A percentile compares a stretch with the other conserved stretches of the same genome.
These are phyloP conservation scores for Sipha maydis DNA, from an alignment of 2,888 invertebrate species.

Conservation along the genomic window DNA sequence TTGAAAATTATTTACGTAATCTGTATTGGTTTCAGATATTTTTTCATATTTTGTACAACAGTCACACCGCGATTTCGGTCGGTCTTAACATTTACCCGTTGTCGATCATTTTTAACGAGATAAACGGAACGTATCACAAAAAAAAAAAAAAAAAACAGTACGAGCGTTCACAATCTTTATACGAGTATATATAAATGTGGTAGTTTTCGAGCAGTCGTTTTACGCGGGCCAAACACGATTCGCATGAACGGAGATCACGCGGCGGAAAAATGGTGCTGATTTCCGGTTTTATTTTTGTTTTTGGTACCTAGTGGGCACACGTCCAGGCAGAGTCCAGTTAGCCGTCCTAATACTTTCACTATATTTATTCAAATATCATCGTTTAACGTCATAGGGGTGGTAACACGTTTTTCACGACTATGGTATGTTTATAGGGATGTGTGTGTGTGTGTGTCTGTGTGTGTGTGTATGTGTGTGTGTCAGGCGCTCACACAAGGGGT, in stretches of 20 bases:
- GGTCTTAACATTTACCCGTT: neutral
- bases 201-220: neutral
- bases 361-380: neutral
- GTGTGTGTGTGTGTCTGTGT: neutral
- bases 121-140: neutral
- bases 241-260: neutral
- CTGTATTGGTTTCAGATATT: too few relatives aligned
- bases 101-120: too few relatives aligned
- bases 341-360: slow-evolving; percentile 24
- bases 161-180: neutral
- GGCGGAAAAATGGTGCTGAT: slow-evolving; percentile 4
- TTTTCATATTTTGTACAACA: too few relatives aligned
- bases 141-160: neutral
- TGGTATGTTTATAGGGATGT: too few relatives aligned
- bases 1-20: too few relatives aligned
- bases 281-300: slow-evolving; percentile 49
- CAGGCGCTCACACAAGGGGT: too few relatives aligned
- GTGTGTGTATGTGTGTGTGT: too few relatives aligned
- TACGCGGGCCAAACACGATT: neutral
- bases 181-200: neutral
- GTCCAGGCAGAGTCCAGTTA: slow-evolving; percentile 41
- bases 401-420: neutral
- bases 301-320: slow-evolving; percentile 47
- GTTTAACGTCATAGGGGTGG: neutral
- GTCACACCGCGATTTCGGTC: neutral